Conservation (phyloP, 2,113 vertebrate genomes). For the Vidua macroura region DNA sequence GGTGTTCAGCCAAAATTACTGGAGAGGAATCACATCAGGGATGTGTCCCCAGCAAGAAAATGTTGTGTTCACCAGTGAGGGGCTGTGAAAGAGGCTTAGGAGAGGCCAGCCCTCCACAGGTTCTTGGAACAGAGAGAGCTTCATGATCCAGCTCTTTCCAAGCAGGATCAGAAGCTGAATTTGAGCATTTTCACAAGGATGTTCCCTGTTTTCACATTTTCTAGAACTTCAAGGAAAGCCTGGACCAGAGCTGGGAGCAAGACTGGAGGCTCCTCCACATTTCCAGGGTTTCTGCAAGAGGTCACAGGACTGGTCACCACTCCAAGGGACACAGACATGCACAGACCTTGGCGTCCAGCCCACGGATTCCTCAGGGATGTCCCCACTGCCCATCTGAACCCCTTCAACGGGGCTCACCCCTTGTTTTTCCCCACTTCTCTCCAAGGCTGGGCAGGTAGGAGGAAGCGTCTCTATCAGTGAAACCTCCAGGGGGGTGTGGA, state of each 20-base stretch:
- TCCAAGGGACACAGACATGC: rapidly evolving
- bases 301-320: not conserved
- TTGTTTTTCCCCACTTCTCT: not conserved
- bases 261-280: not conserved
- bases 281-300: not conserved
- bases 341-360: not conserved
- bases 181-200: not conserved
- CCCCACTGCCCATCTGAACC: not conserved
- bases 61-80: not conserved
- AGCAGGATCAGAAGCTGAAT: not conserved
- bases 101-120: not conserved
- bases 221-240: not conserved
- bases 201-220: not conserved
- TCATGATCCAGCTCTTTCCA: not conserved
- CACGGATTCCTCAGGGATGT: not conserved
- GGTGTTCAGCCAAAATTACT: not conserved
- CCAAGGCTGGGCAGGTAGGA: not conserved
- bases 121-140: no score
- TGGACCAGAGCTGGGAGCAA: not conserved
- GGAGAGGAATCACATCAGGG: rapidly evolving
- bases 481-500: constrained; percentile 43
- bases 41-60: not conserved
- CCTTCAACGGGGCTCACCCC: not conserved
- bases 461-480: constrained; percentile 2
- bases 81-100: not conserved